Base-by-base conservation (phyloP, 2,888 invertebrate genomes). In the Nemapogon koenigi region DNA sequence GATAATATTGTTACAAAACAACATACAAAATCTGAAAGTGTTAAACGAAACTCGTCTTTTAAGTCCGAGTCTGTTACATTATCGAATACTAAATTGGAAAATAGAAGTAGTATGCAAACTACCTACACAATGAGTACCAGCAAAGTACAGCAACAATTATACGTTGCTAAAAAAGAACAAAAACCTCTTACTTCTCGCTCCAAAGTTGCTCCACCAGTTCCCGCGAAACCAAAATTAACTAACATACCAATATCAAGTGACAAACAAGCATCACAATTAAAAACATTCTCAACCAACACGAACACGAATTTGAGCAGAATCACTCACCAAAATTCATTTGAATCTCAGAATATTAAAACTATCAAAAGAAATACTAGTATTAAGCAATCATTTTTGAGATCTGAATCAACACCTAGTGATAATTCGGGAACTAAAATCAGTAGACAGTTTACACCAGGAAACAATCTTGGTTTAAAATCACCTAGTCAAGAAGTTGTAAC, bases 121-220 rank as follows among this genome's bases (percentile, higher is more conserved):
- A 52, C 55, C 28, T 41, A 52, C 17, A 51, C 49, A 17, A 43
- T 57, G 28, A 62, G 56, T 40, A 57, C 54, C 18, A 55, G 51
- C 38, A 59, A 57, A 49, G 46, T 45, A 41, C 46, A 45, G 17
- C 33, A 42, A 13, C 47, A 56, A 26, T n/a, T n/a, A n/a, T 62
- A 55, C 41, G 48, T 45, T 39, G 41, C 39, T 35, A 52, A 30
- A 4, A 30, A 35, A 25, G 30, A 51, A 35, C 48, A 49, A 28
- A 40, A 43, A 33, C 31, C 11, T 42, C 11, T 8, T 19, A 52
- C 67, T 26, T 56, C 63, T 1, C 85, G 82, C 57, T 59, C 81
- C 3, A 78, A 76, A 57, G 40, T 65, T 41, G 87, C 87, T 8
- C 87, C 87, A 2, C 87, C 87, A 1, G 83, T 87, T 43, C 87